Base-by-base conservation (phyloP, 2,888 invertebrate species). In the Sinotaia quadrata region DNA sequence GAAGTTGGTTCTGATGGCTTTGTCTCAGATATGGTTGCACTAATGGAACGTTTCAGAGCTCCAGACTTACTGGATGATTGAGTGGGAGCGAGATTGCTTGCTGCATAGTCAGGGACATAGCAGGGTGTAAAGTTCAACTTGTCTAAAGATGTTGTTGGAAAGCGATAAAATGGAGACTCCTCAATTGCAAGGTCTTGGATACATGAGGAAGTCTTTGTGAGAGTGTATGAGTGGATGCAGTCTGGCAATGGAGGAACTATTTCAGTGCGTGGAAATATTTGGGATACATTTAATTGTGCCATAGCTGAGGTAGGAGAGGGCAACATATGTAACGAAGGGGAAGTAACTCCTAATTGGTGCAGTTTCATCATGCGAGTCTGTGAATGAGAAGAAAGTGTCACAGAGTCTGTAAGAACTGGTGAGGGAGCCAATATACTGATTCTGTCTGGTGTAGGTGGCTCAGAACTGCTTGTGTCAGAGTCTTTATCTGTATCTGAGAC, bases 241-340 rank as follows among this genome's bases (percentile, higher is more conserved):
- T 58, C 58, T 34, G 58, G 7, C 33, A 58, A 18, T 1, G 44
- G 36, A 8, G 47, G 36, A 52, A 44, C 41, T 15, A 34, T 52
- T 31, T 67, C 67, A 15, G 34, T 31, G 41, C 18, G 36, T 15
- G 52, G 59, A 4, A 71, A 62, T 5, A 68, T 51, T 5, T 68
- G 52, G 18, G 61, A 67, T 57, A 89, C 88, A 72, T 84, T 87
- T 29, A 89, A 83, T 58, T 84, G 83, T 2, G 89, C 86, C 75
- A 89, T 81, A 21, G 88, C 89, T 41, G 88, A 83, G 34, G 89
- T 89, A 1, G 89, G 89, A 4, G 88, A 89, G 63, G 85, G 84
- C 65, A 85, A 75, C 18, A 44, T 54, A 37, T 54, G 56, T 29
- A 61, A 41, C 5, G 60, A 56, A 18, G 31, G 29, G 7, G 59